phyloP scores from a whole-genome alignment of 1,140 invertebrate species.

The Panagrolaimus sp. region DNA sequence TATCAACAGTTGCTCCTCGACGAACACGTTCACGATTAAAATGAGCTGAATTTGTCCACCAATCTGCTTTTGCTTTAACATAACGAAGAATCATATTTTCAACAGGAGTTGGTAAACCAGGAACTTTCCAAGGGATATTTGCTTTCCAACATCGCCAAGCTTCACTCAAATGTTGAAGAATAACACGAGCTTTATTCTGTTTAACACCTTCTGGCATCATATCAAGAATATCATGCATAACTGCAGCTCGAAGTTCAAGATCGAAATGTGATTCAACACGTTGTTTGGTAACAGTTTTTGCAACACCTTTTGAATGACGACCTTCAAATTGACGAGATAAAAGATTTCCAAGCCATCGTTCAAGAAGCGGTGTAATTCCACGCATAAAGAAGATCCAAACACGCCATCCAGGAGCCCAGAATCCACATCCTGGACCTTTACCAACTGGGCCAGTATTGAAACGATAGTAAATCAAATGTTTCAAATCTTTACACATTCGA shows the following conservation, averaged over 20 bases:
- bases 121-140: conserved; percentile 99
- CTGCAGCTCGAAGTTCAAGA: conserved; percentile 75
- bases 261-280: conserved; percentile 98
- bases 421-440: conserved; percentile 96
- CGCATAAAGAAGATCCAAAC: conserved; percentile 99
- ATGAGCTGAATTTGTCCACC: conserved; percentile 99
- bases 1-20: conserved; percentile 75
- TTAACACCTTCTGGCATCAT: conserved; percentile 99
- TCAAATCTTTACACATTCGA: conserved; percentile 98
- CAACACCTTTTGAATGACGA: conserved; percentile 94
- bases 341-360: conserved; percentile 95
- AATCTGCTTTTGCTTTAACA: conserved; percentile 99
- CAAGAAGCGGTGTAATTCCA: conserved; percentile 92
- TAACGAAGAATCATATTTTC: conserved; percentile 99
- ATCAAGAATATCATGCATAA: conserved; percentile 98
- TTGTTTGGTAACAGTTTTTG: conserved; percentile 99
- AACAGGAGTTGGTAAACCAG: conserved; percentile 93
- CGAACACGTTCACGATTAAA: conserved; percentile 87
- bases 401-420: conserved; percentile 98
- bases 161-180: conserved; percentile 95
- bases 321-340: conserved; percentile 97
- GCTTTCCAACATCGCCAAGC: conserved; percentile 99
- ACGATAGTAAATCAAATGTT: conserved; percentile 97
- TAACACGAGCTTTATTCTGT: conserved; percentile 97
- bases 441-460: conserved; percentile 84